These are phyloP conservation scores for Drosophila saltans DNA, from an alignment of 1,140 invertebrate species.

Conservation along the genomic window DNA sequence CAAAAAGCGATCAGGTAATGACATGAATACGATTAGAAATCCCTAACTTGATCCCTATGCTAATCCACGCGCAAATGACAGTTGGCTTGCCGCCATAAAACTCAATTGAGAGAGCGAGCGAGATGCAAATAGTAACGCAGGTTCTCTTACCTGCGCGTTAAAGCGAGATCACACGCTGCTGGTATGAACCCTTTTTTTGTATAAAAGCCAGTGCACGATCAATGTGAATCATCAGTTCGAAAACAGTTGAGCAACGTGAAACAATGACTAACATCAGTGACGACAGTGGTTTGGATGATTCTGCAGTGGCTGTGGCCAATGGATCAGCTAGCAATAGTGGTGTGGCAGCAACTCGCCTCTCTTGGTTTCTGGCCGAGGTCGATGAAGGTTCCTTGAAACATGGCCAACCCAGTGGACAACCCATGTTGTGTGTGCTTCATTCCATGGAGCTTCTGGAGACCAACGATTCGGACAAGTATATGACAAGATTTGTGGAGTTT, in stretches of 20 bases:
- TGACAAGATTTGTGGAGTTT: slow-evolving; percentile 66
- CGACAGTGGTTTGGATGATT: slow-evolving; percentile 61
- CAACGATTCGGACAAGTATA: slow-evolving; percentile 66
- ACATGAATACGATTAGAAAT: slow-evolving; percentile 36
- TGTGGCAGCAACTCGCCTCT: slow-evolving; percentile 56
- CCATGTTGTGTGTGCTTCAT: slow-evolving; percentile 56
- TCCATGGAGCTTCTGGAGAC: slow-evolving; percentile 69
- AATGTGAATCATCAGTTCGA: slow-evolving; percentile 40
- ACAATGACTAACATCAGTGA: slow-evolving; percentile 61
- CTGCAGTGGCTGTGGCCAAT: slow-evolving; percentile 34
- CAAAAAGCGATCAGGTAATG: slow-evolving; percentile 32
- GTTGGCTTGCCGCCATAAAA: slow-evolving; percentile 12
- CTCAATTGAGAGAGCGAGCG: not conserved
- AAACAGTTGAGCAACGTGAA: slow-evolving; percentile 7
- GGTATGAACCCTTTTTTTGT: not conserved
- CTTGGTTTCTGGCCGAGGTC: slow-evolving; percentile 76
- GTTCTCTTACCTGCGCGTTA: slow-evolving; percentile 25
- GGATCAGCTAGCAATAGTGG: not conserved
- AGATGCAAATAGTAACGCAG: not conserved
- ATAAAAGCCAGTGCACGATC: slow-evolving; percentile 34
- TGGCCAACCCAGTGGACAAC: slow-evolving; percentile 44
- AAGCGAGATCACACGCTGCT: not conserved
- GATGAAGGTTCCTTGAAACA: slow-evolving; percentile 54
- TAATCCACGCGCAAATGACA: slow-evolving; percentile 2
- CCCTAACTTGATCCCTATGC: not conserved